These are phyloP conservation scores for Monochamus alternatus DNA, from an alignment of 2,888 invertebrate genomes.

Conservation along the genomic window DNA sequence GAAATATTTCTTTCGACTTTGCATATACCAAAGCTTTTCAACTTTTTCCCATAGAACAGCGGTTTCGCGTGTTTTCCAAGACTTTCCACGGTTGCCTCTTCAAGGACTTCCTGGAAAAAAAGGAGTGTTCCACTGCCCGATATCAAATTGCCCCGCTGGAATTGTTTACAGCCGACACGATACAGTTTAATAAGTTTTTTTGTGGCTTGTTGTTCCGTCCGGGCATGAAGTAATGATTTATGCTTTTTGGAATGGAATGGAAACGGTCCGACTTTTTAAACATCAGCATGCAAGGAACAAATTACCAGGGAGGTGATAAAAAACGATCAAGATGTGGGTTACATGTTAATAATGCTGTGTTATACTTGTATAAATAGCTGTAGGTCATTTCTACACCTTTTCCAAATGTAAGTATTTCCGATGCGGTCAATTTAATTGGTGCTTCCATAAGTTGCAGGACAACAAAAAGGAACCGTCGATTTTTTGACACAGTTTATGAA, in stretches of 20 bases:
- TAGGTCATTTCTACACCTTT: no score
- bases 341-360: neutral
- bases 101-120: slow-evolving; percentile 21
- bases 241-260: slow-evolving; percentile 2
- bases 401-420: no score
- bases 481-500: no score
- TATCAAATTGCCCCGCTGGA: slow-evolving; percentile 9
- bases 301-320: neutral
- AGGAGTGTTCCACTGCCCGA: slow-evolving; percentile 3
- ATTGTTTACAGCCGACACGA: slow-evolving; percentile 22
- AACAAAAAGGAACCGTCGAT: no score
- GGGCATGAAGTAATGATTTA: slow-evolving; percentile 19
- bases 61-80: slow-evolving; percentile 2
- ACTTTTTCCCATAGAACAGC: neutral
- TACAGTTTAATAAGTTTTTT: slow-evolving; percentile 22
- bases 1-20: no score
- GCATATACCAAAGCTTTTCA: no score
- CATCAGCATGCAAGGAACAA: slow-evolving; percentile 11
- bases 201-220: neutral
- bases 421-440: no score
- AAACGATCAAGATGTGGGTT: neutral
- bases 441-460: no score
- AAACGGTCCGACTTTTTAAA: neutral
- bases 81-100: neutral
- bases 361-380: no score